Conservation (phyloP, 2,888 invertebrate species). For the Teleogryllus oceanicus region DNA sequence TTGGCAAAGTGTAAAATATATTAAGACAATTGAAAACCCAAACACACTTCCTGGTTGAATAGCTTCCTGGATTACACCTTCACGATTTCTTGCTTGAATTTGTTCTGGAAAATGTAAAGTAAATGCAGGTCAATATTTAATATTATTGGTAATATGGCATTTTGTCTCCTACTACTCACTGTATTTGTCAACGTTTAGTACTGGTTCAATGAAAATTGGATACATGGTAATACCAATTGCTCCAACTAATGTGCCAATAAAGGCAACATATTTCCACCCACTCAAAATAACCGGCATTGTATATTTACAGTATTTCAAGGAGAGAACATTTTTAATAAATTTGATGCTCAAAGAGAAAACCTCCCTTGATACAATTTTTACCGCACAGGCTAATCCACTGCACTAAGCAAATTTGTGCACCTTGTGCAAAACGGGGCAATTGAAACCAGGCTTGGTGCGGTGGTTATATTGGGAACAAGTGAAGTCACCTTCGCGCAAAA, state of each 20-base stretch:
- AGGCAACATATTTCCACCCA: slow-evolving; percentile 55
- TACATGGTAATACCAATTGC: slow-evolving; percentile 56
- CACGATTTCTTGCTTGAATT: slow-evolving; percentile 53
- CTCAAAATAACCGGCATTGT: slow-evolving; percentile 23
- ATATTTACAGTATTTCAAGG: too few relatives aligned
- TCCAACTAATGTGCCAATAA: slow-evolving; percentile 56
- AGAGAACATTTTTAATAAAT: too few relatives aligned
- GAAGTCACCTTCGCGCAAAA: background rate
- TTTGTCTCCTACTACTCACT: slow-evolving; percentile 51
- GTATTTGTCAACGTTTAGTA: slow-evolving; percentile 60
- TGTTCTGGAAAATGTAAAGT: slow-evolving; percentile 48
- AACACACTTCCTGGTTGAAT: slow-evolving; percentile 61
- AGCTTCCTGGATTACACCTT: slow-evolving; percentile 56
- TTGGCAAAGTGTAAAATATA: background rate
- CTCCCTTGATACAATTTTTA: too few relatives aligned
- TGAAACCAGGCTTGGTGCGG: too few relatives aligned
- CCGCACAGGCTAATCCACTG: too few relatives aligned
- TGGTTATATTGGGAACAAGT: too few relatives aligned
- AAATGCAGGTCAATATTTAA: background rate
- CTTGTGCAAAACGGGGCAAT: background rate
- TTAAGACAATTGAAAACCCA: background rate
- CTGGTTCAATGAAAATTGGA: slow-evolving; percentile 60
- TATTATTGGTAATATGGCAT: background rate
- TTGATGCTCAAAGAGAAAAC: background rate
- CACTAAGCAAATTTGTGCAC: background rate